A percentile compares a stretch with the other conserved stretches of the same genome.
Conservation (phyloP, 2,113 vertebrate genomes). For the Ariopsis seemanni region DNA sequence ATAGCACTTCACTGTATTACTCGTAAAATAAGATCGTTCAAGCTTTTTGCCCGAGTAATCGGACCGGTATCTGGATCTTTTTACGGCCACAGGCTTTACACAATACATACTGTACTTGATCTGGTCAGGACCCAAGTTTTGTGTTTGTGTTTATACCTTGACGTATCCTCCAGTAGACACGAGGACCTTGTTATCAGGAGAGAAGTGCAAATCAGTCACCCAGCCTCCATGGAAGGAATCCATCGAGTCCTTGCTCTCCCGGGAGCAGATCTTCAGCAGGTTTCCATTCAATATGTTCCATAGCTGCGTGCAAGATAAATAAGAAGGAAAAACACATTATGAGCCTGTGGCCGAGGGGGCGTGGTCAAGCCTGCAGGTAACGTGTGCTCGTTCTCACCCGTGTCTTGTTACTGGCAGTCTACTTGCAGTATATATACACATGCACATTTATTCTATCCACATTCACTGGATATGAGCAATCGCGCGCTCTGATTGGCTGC, state of each 20-base stretch:
- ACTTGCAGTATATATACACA: background rate
- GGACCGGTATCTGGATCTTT: background rate
- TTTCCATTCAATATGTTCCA: slow-evolving; percentile 79
- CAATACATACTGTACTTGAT: background rate
- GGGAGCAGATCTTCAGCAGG: slow-evolving; percentile 80
- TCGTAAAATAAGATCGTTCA: background rate
- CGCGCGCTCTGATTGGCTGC: too few relatives aligned
- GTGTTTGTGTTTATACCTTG: slow-evolving; percentile 73
- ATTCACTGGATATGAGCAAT: too few relatives aligned
- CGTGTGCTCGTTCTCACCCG: background rate
- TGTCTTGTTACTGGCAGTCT: background rate
- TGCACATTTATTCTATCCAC: too few relatives aligned
- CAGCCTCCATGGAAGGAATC: slow-evolving; percentile 86
- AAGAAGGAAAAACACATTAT: background rate
- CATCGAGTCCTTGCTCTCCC: slow-evolving; percentile 76
- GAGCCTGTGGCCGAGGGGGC: background rate
- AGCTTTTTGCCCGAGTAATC: background rate
- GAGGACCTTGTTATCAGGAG: slow-evolving; percentile 81
- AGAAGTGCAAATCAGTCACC: slow-evolving; percentile 92
- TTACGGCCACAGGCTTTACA: background rate
- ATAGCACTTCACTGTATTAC: background rate
- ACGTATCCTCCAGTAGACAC: slow-evolving; percentile 89
- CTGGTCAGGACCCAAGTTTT: background rate
- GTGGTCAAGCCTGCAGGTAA: background rate
- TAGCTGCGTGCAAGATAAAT: slow-evolving; percentile 69